phyloP scores from a whole-genome alignment of 2,797 vertebrate genomes.

The Chrosomus eos region DNA sequence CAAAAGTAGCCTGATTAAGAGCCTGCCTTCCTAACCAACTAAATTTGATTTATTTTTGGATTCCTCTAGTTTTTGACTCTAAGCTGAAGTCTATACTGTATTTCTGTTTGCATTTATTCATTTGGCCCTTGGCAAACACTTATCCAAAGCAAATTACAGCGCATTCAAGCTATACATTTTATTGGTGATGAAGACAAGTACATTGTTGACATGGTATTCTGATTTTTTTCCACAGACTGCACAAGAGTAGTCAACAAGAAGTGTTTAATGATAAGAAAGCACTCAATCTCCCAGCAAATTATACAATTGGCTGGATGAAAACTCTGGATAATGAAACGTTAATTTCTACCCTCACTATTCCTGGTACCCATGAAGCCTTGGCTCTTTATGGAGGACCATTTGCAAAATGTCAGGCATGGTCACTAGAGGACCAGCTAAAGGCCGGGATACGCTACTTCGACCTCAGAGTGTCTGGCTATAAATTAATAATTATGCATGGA shows the following conservation, averaged over 20 bases:
- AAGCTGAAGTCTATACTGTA: too few relatives aligned
- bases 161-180: too few relatives aligned
- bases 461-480: conserved; percentile 62
- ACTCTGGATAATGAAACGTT: conserved; percentile 55
- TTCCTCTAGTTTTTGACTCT: neutral
- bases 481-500: conserved; percentile 64
- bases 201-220: too few relatives aligned
- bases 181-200: too few relatives aligned
- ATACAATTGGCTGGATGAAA: conserved; percentile 67
- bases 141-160: too few relatives aligned
- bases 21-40: neutral
- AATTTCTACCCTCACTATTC: conserved; percentile 65
- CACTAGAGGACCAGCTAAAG: conserved; percentile 65
- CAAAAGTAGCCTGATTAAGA: neutral
- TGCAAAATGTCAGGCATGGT: conserved; percentile 60
- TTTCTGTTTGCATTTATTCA: too few relatives aligned
- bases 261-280: conserved; percentile 61
- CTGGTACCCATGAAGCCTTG: conserved; percentile 69
- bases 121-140: too few relatives aligned
- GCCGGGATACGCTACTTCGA: conserved; percentile 72
- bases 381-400: conserved; percentile 60
- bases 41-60: neutral
- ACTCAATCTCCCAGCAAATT: conserved; percentile 58
- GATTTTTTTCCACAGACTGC: neutral
- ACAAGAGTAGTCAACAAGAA: conserved; percentile 7